These are phyloP conservation scores for Hapalemur alaotrensis DNA, from an alignment of 2,797 vertebrate species.

Conservation along the genomic window DNA sequence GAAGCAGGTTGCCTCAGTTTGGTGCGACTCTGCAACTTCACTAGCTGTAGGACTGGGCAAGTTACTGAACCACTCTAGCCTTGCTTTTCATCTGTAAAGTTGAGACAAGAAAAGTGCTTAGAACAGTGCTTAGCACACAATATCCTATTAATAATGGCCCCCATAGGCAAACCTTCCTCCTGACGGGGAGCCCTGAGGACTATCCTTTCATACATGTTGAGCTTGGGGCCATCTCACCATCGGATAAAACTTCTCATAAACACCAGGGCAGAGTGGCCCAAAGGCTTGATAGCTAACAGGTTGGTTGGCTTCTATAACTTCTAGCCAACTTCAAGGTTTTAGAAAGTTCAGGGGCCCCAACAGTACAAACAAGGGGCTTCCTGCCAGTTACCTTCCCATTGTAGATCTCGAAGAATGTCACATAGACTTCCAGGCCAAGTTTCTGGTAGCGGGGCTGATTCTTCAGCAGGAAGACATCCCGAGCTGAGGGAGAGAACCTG, in stretches of 20 bases:
- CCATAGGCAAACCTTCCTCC: not conserved
- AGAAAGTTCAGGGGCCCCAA: not conserved
- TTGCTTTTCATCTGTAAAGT: not conserved
- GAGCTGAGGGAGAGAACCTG: slow-evolving; percentile 85
- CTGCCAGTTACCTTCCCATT: slow-evolving; percentile 92
- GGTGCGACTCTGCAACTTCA: not conserved
- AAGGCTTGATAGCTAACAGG: not conserved
- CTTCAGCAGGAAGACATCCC: slow-evolving; percentile 93
- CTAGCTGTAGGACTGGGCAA: not conserved
- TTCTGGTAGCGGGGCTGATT: slow-evolving; percentile 88
- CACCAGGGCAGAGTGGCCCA: not conserved
- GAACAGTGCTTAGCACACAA: not conserved
- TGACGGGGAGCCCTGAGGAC: not conserved
- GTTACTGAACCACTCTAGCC: not conserved
- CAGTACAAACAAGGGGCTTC: not conserved
- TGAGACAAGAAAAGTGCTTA: not conserved
- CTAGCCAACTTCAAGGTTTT: not conserved
- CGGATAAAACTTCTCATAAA: not conserved
- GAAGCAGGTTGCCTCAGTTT: not conserved
- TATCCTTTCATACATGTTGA: not conserved
- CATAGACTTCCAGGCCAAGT: slow-evolving; percentile 89
- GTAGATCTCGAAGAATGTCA: slow-evolving; percentile 99
- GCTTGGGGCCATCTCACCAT: not conserved
- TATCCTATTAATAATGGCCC: not conserved
- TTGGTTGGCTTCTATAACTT: not conserved